A percentile compares a stretch with the other conserved stretches of the same genome.
phyloP scores from a whole-genome alignment of 2,797 vertebrate genomes.

The Esox masquinongy region DNA sequence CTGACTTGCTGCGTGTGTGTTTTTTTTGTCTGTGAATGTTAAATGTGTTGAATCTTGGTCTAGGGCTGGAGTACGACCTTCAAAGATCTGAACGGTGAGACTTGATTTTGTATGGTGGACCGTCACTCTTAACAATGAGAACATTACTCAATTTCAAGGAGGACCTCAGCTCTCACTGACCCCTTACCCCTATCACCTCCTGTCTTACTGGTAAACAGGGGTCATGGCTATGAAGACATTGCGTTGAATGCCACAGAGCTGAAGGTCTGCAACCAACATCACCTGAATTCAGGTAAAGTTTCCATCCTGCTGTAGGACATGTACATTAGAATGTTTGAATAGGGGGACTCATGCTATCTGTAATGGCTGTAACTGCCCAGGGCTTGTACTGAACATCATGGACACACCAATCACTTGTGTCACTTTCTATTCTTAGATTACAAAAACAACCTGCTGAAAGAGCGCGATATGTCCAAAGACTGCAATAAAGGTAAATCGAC shows the following conservation, averaged over 20 bases:
- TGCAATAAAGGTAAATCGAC: conserved; percentile 86
- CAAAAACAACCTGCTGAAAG: conserved; percentile 98
- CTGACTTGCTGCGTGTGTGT: background rate
- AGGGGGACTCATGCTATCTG: background rate
- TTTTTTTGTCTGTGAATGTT: background rate
- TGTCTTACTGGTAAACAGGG: conserved; percentile 64
- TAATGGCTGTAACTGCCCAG: background rate
- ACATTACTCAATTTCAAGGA: conserved; percentile 3
- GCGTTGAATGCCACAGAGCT: conserved; percentile 79
- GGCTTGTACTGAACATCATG: background rate
- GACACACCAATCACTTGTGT: background rate
- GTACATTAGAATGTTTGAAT: background rate
- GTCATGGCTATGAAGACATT: conserved; percentile 72
- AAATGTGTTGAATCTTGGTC: conserved; percentile 28
- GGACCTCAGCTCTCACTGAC: background rate
- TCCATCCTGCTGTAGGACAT: background rate
- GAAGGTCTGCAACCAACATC: conserved; percentile 76
- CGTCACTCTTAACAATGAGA: background rate
- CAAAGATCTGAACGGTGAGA: conserved; percentile 79
- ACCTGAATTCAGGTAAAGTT: conserved; percentile 82
- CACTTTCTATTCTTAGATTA: conserved; percentile 76
- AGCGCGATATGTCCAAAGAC: conserved; percentile 83
- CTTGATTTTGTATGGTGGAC: background rate
- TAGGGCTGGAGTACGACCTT: conserved; percentile 80
- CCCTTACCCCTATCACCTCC: background rate